Conservation (phyloP, 37 sponge, comb jelly and placozoan genomes). For the Halisarca cf. caerulea region DNA sequence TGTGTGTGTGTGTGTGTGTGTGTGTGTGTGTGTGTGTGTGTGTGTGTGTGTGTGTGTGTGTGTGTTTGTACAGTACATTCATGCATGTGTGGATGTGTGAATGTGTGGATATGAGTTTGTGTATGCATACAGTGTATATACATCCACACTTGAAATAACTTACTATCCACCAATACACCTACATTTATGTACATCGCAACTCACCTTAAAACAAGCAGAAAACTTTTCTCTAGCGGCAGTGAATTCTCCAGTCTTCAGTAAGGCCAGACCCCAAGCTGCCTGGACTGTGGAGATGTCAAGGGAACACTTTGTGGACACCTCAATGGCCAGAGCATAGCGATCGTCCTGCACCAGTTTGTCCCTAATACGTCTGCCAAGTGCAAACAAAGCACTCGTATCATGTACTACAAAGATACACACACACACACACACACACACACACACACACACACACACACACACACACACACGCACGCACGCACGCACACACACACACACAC, state of each 20-base stretch:
- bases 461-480: too few species aligned
- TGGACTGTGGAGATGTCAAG: conserved; percentile 84
- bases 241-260: conserved; percentile 83
- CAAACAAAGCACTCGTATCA: neutral
- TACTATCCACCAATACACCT: conserved; percentile 22
- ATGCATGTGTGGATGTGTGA: too few species aligned
- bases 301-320: conserved; percentile 89
- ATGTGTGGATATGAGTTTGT: neutral
- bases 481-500: too few species aligned
- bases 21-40: too few species aligned
- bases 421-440: too few species aligned
- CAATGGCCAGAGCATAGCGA: conserved; percentile 82
- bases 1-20: too few species aligned
- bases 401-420: too few species aligned
- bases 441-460: too few species aligned
- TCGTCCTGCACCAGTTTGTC: conserved; percentile 83
- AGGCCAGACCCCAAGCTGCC: conserved; percentile 91
- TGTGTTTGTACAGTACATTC: too few species aligned
- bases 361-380: conserved; percentile 53
- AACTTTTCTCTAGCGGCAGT: conserved; percentile 86
- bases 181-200: conserved; percentile 1
- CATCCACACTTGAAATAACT: neutral
- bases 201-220: conserved; percentile 80
- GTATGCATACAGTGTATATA: neutral
- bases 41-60: too few species aligned